Conservation (phyloP, 1,140 invertebrate genomes). For the Papilio helenus region DNA sequence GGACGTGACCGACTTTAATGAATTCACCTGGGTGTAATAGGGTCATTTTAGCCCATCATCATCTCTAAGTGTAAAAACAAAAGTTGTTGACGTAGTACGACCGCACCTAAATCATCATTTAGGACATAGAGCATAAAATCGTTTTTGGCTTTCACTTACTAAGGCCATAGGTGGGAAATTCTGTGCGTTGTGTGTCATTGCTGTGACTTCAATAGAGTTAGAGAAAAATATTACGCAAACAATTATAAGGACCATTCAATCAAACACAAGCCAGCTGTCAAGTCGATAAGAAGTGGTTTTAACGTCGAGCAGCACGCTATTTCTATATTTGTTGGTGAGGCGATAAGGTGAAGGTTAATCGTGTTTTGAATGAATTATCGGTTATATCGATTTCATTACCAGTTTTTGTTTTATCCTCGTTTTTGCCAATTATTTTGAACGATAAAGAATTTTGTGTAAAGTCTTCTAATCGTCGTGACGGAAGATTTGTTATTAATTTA, state of each 20-base stretch:
- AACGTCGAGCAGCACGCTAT: conserved; percentile 45
- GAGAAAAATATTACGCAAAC: neutral
- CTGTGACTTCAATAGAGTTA: neutral
- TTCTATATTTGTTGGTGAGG: conserved; percentile 52
- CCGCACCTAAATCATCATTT: neutral
- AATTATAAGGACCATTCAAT: conserved; percentile 28
- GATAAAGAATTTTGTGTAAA: neutral
- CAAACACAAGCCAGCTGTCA: conserved; percentile 39
- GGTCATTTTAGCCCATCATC: too few relatives aligned
- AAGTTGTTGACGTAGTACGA: neutral
- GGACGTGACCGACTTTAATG: neutral
- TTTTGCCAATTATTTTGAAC: neutral
- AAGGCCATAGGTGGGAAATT: neutral
- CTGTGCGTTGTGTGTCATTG: neutral
- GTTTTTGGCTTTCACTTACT: too few relatives aligned
- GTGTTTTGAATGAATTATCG: conserved; percentile 43
- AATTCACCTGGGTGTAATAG: too few relatives aligned
- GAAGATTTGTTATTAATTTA: neutral
- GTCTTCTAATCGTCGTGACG: neutral
- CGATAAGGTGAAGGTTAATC: conserved; percentile 72
- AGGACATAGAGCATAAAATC: neutral
- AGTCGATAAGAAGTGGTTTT: conserved; percentile 50
- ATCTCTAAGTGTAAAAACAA: too few relatives aligned
- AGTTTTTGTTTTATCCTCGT: conserved; percentile 31
- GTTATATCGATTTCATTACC: conserved; percentile 27